Evolutionary conservation across 2,888 invertebrate genomes (phyloP).

Genomic region (Mimachlamys varia): DNA sequence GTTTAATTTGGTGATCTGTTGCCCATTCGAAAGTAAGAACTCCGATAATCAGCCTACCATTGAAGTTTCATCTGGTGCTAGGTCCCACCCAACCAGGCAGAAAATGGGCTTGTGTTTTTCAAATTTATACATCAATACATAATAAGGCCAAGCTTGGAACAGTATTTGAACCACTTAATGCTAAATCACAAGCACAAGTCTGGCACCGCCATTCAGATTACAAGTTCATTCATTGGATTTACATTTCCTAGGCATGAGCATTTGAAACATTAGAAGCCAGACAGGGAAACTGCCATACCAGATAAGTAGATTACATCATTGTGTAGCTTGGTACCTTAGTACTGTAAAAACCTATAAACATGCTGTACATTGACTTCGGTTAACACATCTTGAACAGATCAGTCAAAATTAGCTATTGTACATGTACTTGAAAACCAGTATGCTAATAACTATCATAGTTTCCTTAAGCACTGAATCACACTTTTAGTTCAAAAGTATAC

Average conservation of each 20-base stretch:
- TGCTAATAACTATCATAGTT: no score
- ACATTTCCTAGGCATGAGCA: not conserved
- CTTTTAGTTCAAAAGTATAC: no score
- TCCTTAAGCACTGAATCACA: no score
- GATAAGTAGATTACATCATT: no score
- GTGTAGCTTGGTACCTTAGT: no score
- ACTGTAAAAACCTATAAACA: no score
- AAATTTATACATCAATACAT: slow-evolving; percentile 34
- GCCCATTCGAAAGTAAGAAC: not conserved
- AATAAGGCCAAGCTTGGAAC: not conserved
- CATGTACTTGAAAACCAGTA: no score
- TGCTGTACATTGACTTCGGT: no score
- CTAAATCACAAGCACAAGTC: not conserved
- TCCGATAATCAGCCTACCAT: not conserved
- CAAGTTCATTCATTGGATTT: not conserved
- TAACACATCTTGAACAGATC: no score
- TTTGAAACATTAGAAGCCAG: not conserved
- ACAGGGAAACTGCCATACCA: not conserved
- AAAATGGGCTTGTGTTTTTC: slow-evolving; percentile 34
- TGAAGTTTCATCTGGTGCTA: not conserved
- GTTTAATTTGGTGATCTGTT: slow-evolving; percentile 28
- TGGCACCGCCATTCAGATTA: slow-evolving; percentile 10
- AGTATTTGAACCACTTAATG: slow-evolving; percentile 18
- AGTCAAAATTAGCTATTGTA: no score
- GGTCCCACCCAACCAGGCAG: not conserved